A percentile compares a stretch with the other conserved stretches of the same genome.
Conservation (phyloP, 2,113 vertebrate genomes). For the Raja brachyura region DNA sequence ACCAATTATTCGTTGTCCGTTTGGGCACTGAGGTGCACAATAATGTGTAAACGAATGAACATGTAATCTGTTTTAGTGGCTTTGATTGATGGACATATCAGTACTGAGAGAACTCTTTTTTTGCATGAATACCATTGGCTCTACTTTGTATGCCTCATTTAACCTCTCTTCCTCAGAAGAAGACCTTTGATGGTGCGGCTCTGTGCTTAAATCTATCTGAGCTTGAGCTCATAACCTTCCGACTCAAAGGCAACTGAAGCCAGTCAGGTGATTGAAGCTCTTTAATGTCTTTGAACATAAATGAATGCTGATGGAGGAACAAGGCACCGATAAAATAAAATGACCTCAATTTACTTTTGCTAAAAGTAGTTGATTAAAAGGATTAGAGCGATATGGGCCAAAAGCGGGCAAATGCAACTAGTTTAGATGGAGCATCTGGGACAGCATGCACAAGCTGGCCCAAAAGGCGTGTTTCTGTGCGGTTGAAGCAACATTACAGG, state of each 20-base stretch:
- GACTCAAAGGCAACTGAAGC: background rate
- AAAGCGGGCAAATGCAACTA: too few species aligned
- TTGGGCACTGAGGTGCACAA: background rate
- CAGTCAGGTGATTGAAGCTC: constrained; percentile 44
- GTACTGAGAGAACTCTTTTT: background rate
- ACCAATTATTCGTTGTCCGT: background rate
- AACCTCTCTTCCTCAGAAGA: background rate
- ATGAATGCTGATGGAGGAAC: background rate
- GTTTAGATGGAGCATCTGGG: too few species aligned
- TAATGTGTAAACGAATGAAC: background rate
- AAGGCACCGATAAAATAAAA: background rate
- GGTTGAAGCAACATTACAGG: too few species aligned
- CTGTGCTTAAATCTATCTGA: constrained; percentile 27
- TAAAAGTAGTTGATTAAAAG: too few species aligned
- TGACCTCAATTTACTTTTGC: too few species aligned
- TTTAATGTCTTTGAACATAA: background rate
- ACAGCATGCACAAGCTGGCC: too few species aligned
- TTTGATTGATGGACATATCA: background rate
- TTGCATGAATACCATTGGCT: background rate
- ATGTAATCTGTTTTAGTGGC: background rate
- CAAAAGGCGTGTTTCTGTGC: too few species aligned
- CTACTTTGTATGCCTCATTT: background rate
- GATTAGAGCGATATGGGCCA: too few species aligned
- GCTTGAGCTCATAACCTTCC: background rate
- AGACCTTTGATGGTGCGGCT: background rate